phyloP scores from a whole-genome alignment of 2,888 invertebrate genomes.

The Stegana nigrithorax region DNA sequence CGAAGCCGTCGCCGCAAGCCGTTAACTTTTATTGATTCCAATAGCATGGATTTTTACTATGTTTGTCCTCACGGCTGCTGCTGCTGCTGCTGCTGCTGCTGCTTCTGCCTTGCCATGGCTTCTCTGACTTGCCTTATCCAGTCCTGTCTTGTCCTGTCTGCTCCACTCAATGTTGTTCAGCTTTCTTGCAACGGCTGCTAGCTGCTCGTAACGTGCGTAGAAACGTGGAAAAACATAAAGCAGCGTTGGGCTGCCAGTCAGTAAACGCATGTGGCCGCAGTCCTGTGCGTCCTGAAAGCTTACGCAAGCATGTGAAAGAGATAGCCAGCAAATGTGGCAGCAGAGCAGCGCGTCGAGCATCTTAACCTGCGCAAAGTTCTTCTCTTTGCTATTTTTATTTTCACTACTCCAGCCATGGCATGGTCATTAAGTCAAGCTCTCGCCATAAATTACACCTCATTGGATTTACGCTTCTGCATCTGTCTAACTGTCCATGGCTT shows the following conservation, averaged over 20 bases:
- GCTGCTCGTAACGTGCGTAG: constrained; percentile 8
- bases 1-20: constrained; percentile 40
- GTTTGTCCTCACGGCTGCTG: constrained; percentile 40
- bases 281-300: not conserved
- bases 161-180: not conserved
- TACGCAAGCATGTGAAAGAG: too few species aligned
- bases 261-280: not conserved
- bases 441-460: constrained; percentile 57
- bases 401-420: not conserved
- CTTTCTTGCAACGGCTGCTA: constrained; percentile 16
- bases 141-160: constrained; percentile 4
- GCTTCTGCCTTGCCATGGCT: too few species aligned
- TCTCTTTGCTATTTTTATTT: constrained; percentile 28
- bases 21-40: constrained; percentile 66
- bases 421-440: constrained; percentile 64
- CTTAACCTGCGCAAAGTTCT: constrained; percentile 35
- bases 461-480: constrained; percentile 30
- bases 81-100: not conserved
- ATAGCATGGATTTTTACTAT: constrained; percentile 60
- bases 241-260: too few species aligned
- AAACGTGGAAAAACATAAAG: too few species aligned
- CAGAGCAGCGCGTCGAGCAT: not conserved
- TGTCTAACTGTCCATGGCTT: constrained; percentile 14
- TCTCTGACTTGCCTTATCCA: not conserved
- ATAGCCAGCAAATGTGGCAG: not conserved